Base-by-base conservation (phyloP, 2,113 vertebrate species). In the Pagrus major region DNA sequence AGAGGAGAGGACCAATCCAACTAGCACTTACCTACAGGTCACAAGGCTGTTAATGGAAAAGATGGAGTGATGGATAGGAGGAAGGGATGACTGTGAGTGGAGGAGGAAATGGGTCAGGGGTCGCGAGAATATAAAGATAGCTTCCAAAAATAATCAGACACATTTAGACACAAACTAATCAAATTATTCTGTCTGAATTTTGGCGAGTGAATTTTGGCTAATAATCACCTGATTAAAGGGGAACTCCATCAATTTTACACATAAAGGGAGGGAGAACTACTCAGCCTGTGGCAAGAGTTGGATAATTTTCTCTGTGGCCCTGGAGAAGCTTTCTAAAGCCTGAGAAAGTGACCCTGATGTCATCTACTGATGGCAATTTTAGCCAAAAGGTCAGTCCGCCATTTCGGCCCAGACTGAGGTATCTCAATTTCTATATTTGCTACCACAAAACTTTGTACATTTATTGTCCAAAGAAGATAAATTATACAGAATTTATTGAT, bases 11-110 rank as follows among this genome's bases (percentile, higher is more conserved):
- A 72, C 76, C 51, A 44, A 74, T 85, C 81, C 80, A 71, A 72
- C 71, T 6, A 79, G 88, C 89, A 93, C 92, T 92, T 83, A 91
- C 35, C 72, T 76, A 76, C 76, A 71, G 76, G 91, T 86, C 85
- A 81, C 69, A 73, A n/a, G 63, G 63, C 60, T 63, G 65, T 60
- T 87, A 91, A 92, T 88, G 82, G 91, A 89, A 86, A 87, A 85
- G 76, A 88, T 70, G 74, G 75, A 83, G 80, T 59, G 71, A 89
- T 71, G 76, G 86, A 78, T 70, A 49, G 55, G 73, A 16, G 25
- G 75, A 83, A 51, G 78, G 70, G 76, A 80, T 81, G 59, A 71
- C 15, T 54, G 64, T 25, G 63, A 86, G 77, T 52, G 55, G 39
- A 78, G 47, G 69, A 76, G 55, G 54, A 67, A 88, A 71, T 39